These are phyloP conservation scores for Pseudorasbora parva DNA, from an alignment of 2,113 vertebrate species.

Conservation along the genomic window DNA sequence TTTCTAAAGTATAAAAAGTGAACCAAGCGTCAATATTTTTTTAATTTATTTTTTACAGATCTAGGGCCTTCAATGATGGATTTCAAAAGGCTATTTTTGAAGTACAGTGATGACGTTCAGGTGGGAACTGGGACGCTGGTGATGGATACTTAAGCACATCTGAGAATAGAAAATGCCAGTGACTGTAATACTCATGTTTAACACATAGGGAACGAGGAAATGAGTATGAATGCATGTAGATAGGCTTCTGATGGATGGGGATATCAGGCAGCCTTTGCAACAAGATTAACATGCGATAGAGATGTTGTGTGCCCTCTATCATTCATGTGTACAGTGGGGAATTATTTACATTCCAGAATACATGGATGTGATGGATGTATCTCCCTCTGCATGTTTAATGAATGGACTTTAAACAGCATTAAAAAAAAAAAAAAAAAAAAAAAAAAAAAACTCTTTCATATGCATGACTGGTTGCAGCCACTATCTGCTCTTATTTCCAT, in stretches of 20 bases:
- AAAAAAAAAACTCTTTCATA: slow-evolving; percentile 14
- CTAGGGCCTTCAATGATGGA: background rate
- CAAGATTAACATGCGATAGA: slow-evolving; percentile 7
- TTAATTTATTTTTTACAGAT: too few relatives aligned
- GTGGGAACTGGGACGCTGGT: background rate
- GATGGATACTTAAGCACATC: slow-evolving; percentile 5
- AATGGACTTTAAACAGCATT: slow-evolving; percentile 42
- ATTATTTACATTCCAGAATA: slow-evolving; percentile 29
- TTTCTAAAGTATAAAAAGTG: too few relatives aligned
- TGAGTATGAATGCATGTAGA: background rate
- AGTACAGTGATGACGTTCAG: background rate
- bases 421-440: slow-evolving; percentile 19
- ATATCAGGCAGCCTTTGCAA: background rate
- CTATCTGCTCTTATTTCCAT: slow-evolving; percentile 24
- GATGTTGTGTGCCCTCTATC: slow-evolving; percentile 1
- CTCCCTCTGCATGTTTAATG: slow-evolving; percentile 47
- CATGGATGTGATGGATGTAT: slow-evolving; percentile 16
- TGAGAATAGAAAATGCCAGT: background rate
- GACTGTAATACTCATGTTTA: slow-evolving; percentile 4
- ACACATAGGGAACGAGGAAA: background rate
- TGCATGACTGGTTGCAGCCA: slow-evolving; percentile 42
- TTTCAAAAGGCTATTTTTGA: background rate
- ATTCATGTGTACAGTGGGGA: slow-evolving; percentile 10
- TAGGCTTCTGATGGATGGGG: slow-evolving; percentile 24
- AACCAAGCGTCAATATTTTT: too few relatives aligned